Evolutionary conservation across 2,888 invertebrate genomes (phyloP), one percentile per base, ranked within the genome.

Genomic region (Monopis laevigella): DNA sequence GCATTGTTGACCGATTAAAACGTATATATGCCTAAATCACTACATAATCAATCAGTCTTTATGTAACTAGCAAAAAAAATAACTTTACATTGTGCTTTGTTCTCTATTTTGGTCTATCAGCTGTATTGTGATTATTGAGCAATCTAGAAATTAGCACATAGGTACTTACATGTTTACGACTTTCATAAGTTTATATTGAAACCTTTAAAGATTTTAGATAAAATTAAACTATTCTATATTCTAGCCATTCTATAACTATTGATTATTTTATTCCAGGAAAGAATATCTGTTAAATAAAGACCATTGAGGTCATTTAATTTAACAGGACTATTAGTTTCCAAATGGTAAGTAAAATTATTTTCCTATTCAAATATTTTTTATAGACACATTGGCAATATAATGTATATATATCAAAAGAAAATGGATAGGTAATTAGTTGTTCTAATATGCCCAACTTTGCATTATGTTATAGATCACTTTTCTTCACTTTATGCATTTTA

Each of bases 11-110:
- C 17, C n/a, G n/a, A n/a, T n/a, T n/a, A n/a, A n/a, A n/a, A n/a
- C n/a, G n/a, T n/a, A n/a, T n/a, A n/a, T n/a, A n/a, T n/a, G n/a
- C n/a, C n/a, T n/a, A n/a, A n/a, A n/a, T n/a, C n/a, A n/a, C n/a
- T n/a, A n/a, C n/a, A n/a, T n/a, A n/a, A n/a, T n/a, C n/a, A n/a
- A n/a, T n/a, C n/a, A n/a, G n/a, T n/a, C n/a, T n/a, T 32, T 32
- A 32, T 32, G 32, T 32, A 32, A 32, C 17, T 32, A 17, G 32
- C 32, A 32, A 13, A 32, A 32, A 32, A 4, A 30, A 13, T 2
- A 32, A 10, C 11, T 17, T 14, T 17, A 32, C 32, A 32, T 17
- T 14, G 32, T 32, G 10, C 17, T 32, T 32, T 14, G 10, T 32
- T 3, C 14, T 17, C 32, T 32, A 32, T 32, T 32, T 32, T 32